Percentiles rank a stretch among this genome's conserved stretches.
Conservation (phyloP, 2,113 vertebrate genomes). For the Elachura formosa region DNA sequence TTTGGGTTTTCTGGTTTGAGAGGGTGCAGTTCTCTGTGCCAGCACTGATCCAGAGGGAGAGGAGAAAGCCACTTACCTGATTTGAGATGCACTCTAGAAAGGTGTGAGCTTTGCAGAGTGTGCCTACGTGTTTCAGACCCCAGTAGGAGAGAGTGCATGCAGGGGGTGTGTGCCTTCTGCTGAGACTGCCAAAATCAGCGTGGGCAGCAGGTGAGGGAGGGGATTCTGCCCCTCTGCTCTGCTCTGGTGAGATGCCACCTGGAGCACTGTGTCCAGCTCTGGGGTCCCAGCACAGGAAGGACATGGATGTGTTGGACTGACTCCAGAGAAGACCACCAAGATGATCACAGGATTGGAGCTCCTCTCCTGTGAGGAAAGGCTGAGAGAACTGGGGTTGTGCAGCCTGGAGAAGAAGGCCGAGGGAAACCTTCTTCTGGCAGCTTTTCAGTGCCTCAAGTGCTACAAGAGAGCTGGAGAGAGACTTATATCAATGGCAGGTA, state of each 20-base stretch:
- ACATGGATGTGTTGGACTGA: rapidly evolving
- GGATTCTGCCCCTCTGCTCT: neutral
- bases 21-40: neutral
- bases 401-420: neutral
- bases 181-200: neutral
- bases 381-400: neutral
- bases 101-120: neutral
- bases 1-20: neutral
- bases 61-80: neutral
- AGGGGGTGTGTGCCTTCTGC: neutral
- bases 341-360: neutral
- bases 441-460: neutral
- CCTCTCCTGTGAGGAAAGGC: no score
- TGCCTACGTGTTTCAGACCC: rapidly evolving
- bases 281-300: neutral
- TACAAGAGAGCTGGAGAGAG: neutral
- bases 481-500: neutral
- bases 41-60: neutral
- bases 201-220: neutral
- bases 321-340: neutral
- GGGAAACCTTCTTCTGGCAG: neutral
- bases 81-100: neutral
- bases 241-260: neutral
- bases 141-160: neutral
- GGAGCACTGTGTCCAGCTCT: neutral